A percentile compares a stretch with the other conserved stretches of the same genome.
Evolutionary conservation across 2,888 invertebrate species (phyloP).

Genomic region (Labia minor): DNA sequence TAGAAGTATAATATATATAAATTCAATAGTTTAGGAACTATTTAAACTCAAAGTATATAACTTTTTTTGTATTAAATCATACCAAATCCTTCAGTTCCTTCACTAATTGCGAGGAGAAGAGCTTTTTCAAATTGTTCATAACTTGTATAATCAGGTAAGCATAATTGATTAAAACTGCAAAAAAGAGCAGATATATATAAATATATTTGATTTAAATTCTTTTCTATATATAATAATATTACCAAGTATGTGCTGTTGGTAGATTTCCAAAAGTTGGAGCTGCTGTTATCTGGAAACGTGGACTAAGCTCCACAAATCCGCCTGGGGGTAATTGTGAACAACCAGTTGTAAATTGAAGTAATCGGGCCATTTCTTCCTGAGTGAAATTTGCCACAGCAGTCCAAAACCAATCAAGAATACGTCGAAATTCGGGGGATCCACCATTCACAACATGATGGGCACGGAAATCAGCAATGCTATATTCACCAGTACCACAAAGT

Average conservation of each 20-base stretch:
- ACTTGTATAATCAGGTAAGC: conserved; percentile 86
- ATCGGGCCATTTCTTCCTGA: conserved; percentile 82
- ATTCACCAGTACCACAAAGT: conserved; percentile 86
- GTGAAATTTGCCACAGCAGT: conserved; percentile 79
- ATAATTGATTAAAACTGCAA: conserved; percentile 86
- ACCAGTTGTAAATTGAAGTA: conserved; percentile 87
- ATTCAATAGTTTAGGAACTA: conserved; percentile 4
- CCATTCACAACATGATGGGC: conserved; percentile 79
- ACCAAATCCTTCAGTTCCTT: conserved; percentile 90
- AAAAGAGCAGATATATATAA: conserved; percentile 25
- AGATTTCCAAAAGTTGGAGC: conserved; percentile 81
- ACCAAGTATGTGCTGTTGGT: conserved; percentile 92
- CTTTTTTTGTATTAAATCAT: conserved; percentile 44
- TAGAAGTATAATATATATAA: not conserved
- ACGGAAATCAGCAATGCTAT: conserved; percentile 82
- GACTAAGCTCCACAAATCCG: conserved; percentile 80
- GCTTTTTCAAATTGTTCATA: conserved; percentile 90
- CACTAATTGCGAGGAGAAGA: conserved; percentile 81
- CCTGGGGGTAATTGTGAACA: conserved; percentile 85
- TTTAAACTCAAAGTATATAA: not conserved
- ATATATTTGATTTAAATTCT: not conserved
- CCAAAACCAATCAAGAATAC: conserved; percentile 85
- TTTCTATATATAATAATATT: too few species aligned
- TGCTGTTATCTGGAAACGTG: conserved; percentile 84
- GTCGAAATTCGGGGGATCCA: conserved; percentile 62